Conservation (phyloP, 2,888 invertebrate species). For the Pterostichus niger region DNA sequence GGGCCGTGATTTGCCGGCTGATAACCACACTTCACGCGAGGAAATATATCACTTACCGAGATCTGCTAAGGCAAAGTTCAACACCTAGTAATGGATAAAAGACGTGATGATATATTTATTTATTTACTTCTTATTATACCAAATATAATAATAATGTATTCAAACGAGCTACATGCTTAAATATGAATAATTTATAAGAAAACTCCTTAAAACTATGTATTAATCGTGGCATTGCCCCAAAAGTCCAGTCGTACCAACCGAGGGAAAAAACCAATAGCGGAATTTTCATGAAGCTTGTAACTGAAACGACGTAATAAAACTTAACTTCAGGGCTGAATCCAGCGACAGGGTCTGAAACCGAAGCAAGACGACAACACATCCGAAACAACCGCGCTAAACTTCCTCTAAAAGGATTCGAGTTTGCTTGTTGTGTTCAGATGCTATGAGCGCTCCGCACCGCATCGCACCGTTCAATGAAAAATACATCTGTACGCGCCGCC, state of each 20-base stretch:
- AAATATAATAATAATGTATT: neutral
- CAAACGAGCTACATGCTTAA: neutral
- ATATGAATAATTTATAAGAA: neutral
- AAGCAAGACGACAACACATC: conserved; percentile 10
- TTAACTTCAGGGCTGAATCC: neutral
- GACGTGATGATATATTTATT: no score
- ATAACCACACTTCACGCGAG: no score
- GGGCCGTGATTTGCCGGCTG: no score
- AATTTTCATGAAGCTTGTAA: conserved; percentile 35
- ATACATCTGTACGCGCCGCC: neutral
- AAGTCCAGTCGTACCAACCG: neutral
- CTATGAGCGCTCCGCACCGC: neutral
- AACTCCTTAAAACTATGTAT: neutral
- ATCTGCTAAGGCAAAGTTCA: no score
- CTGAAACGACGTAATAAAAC: conserved; percentile 29
- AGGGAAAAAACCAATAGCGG: neutral
- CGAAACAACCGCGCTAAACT: conserved; percentile 15
- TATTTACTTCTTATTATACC: no score
- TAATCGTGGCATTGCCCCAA: neutral
- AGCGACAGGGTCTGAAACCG: neutral
- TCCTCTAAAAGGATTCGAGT: conserved; percentile 5
- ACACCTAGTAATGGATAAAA: no score
- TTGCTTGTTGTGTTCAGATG: neutral
- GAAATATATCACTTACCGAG: no score
- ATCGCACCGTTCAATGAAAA: conserved; percentile 9